A percentile compares a stretch with the other conserved stretches of the same genome.
Evolutionary conservation across 1,140 invertebrate species (phyloP).

Genomic region (Tetranychus urticae): DNA sequence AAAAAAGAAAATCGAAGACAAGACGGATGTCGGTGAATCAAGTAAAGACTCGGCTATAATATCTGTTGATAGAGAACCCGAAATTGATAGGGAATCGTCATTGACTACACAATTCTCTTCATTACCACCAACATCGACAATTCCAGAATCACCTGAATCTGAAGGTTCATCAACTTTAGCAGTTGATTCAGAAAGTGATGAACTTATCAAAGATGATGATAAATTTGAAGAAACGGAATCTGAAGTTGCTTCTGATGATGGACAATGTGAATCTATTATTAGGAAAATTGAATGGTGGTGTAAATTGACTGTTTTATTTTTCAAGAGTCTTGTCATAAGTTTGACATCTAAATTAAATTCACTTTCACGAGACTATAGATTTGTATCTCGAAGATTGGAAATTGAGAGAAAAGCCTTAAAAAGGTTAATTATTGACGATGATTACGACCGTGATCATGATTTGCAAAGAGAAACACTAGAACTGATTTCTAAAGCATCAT

Average conservation of each 20-base stretch:
- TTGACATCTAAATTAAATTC: slow-evolving; percentile 59
- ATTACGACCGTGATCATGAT: background rate
- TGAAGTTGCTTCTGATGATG: background rate
- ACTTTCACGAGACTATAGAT: slow-evolving; percentile 75
- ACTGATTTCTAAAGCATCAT: background rate
- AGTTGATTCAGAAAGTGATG: background rate
- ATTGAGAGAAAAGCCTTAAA: slow-evolving; percentile 54
- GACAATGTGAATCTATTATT: slow-evolving; percentile 10
- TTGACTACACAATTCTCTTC: background rate
- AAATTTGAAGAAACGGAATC: background rate
- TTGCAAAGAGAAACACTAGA: slow-evolving; percentile 4
- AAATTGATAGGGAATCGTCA: background rate
- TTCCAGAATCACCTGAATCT: background rate
- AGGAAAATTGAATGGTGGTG: slow-evolving; percentile 20
- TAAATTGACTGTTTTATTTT: slow-evolving; percentile 37
- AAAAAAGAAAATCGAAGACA: slow-evolving; percentile 12
- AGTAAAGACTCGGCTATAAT: slow-evolving; percentile 15
- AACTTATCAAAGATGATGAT: background rate
- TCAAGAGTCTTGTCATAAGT: slow-evolving; percentile 61
- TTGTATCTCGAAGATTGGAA: slow-evolving; percentile 42
- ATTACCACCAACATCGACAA: background rate
- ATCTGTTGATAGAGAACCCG: slow-evolving; percentile 12
- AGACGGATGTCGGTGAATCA: slow-evolving; percentile 14
- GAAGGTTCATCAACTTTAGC: background rate
- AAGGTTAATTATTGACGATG: slow-evolving; percentile 16